Evolutionary conservation across 2,113 vertebrate genomes (phyloP), one percentile per base, ranked within the genome.

Genomic region (Gadus macrocephalus): DNA sequence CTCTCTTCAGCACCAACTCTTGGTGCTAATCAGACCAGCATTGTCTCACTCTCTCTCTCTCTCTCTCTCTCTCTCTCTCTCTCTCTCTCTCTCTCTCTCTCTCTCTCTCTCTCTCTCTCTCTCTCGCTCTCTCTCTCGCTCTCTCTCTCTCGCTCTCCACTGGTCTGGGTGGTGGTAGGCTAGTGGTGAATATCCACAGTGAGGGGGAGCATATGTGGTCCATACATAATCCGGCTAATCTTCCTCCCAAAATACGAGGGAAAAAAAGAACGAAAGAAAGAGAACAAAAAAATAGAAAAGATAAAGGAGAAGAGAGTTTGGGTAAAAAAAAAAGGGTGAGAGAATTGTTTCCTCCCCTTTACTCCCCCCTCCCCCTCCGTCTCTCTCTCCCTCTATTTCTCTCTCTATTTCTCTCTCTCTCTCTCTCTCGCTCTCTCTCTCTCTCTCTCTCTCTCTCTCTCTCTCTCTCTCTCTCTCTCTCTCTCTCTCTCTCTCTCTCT

Each of bases 221-320:
- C 93, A 93, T 93, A 93, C 92, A 91, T 98, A 97, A 97, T 98
- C 97, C 95, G 93, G 91, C 94, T 98, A 98, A 98, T 98, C 95
- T 98, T 86, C 88, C 93, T 95, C 93, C 93, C 42, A 94, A 90
- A 90, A 92, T 86, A 49, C 42, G 42, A 49, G 42, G 8, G 8
- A 12, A 12, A 49, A 49, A 49, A 9, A 81, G 20, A 85, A 89
- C 79, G 88, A 88, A 75, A 84, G 87, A 83, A 83, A 84, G 81
- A 82, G 77, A 69, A 67, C 56, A 63, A 68, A 64, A 69, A 63
- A 83, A 76, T 73, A 76, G 69, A 82, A 81, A 74, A 74, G 73
- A 86, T 76, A 81, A 77, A 56, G 73, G 64, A 82, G 75, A 28
- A 15, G 15, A 64, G 62, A 28, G 60, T 15, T 22, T 80, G 77